Evolutionary conservation across 2,113 vertebrate species (phyloP), one percentile per base, ranked within the genome.

Genomic region (Leiothrix lutea): DNA sequence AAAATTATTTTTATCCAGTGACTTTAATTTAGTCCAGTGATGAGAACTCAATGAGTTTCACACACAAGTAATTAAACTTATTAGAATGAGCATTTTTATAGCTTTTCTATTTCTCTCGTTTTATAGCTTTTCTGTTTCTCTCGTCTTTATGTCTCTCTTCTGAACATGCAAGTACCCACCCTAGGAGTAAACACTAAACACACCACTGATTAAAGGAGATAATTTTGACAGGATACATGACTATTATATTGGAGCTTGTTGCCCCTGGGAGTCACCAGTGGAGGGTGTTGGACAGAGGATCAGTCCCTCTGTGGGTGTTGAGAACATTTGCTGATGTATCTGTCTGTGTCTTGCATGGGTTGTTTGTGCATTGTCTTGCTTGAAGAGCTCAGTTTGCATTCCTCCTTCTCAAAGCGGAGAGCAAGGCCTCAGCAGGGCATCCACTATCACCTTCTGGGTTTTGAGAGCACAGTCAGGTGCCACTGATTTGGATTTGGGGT

Each of bases 31-130:
- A 89, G 56, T 64, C 57, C 51, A 56, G 0, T 74, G 60, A 88
- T 73, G 56, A 83, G 85, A 67, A 86, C 80, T 90, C 87, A 73
- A 10, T 75, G 22, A 93, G 81, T 81, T 86, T 38, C 79, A 40
- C 71, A 90, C 81, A 70, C 35, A 95, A 82, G 87, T 82, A 94
- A 91, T 95, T 91, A 93, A 92, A 90, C 78, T 96, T 88, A 87
- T 73, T 86, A 88, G 85, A 96, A 90, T 74, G 26, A 88, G 83
- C 88, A 47, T 78, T 95, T 92, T 92, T 71, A 64, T 93, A 86
- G 71, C 78, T 67, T 88, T 95, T 69, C 67, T 93, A 0, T 92
- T 57, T 57, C 22, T 35, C n/a, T 58, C 14, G 1, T 95, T 92
- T 92, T 71, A 64, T 93, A 92, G 71, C 71, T 69, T 88, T 95